phyloP scores from a whole-genome alignment of 2,797 vertebrate genomes.

The Rousettus madagascariensis region DNA sequence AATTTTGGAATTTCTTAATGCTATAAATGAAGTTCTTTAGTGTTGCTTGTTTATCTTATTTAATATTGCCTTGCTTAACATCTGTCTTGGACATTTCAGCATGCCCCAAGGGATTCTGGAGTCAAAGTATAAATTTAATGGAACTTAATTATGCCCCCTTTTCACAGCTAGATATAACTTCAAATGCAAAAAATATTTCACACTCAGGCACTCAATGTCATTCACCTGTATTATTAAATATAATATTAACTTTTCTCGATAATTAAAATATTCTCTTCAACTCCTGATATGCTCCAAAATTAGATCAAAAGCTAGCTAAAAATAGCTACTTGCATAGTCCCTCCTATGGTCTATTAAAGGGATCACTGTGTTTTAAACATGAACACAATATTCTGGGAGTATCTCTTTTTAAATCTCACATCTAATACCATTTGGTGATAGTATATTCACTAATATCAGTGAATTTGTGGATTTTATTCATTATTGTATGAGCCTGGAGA shows the following conservation, averaged over 20 bases:
- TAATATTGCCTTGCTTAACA: background rate
- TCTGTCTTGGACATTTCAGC: background rate
- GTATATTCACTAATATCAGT: background rate
- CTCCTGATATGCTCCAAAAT: background rate
- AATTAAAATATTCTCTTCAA: background rate
- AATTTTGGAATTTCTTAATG: background rate
- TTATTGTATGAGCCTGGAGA: background rate
- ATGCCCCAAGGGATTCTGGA: background rate
- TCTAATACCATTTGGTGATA: background rate
- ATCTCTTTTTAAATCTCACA: background rate
- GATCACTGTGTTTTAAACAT: background rate
- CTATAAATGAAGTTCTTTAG: background rate
- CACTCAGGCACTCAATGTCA: background rate
- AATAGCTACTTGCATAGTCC: background rate
- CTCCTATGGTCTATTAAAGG: background rate
- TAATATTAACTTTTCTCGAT: background rate
- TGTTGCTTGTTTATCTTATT: background rate
- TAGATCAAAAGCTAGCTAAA: background rate
- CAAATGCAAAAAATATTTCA: background rate
- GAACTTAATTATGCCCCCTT: background rate
- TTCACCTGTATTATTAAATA: background rate
- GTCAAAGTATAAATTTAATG: constrained; percentile 10
- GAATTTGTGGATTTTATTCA: background rate
- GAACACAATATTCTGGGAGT: background rate
- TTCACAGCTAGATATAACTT: background rate